Base-by-base conservation (phyloP, 2,888 invertebrate genomes). In the Watsonalla binaria region DNA sequence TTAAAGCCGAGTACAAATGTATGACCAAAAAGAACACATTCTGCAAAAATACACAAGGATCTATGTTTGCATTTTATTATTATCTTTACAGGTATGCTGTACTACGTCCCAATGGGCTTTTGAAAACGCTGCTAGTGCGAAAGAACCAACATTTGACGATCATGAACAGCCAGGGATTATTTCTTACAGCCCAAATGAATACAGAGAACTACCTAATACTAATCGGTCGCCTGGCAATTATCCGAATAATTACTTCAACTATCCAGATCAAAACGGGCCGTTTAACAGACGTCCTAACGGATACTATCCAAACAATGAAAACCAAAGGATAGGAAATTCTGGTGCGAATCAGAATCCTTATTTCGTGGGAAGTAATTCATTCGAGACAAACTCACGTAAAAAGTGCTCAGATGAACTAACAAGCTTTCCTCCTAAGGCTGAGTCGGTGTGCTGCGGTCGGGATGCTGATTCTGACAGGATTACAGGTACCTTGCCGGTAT, bases 361-460 rank as follows among this genome's bases (percentile, higher is more conserved):
- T 34, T 34, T 45, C 14, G 8, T 6, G 13, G 46, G 46, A 52
- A 49, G 58, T 52, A 59, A 62, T 56, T 53, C 57, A 47, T 54
- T 59, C 39, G 54, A 51, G 51, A 53, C 54, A 51, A 62, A 63
- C 55, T 53, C 59, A 46, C 63, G 45, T 52, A 68, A 66, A 34
- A 78, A 81, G 61, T 86, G 87, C 57, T 57, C 72, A 34, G 54
- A 56, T 8, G 57, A 42, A 42, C 42, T 75, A 73, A 75, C 78
- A 56, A 82, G 74, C 63, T 72, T 76, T 35, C 82, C 84, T 5
- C 86, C 86, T 4, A 72, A 74, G 49, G 80, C 84, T 47, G 65
- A 76, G 56, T 69, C 80, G 48, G 82, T 78, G 54, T 89, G 89
- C 66, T 89, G 89, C 58, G 89, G 89, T 37, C 70, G 68, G 34